Conservation (phyloP, 2,113 vertebrate genomes). For the Phalacrocorax carbo region DNA sequence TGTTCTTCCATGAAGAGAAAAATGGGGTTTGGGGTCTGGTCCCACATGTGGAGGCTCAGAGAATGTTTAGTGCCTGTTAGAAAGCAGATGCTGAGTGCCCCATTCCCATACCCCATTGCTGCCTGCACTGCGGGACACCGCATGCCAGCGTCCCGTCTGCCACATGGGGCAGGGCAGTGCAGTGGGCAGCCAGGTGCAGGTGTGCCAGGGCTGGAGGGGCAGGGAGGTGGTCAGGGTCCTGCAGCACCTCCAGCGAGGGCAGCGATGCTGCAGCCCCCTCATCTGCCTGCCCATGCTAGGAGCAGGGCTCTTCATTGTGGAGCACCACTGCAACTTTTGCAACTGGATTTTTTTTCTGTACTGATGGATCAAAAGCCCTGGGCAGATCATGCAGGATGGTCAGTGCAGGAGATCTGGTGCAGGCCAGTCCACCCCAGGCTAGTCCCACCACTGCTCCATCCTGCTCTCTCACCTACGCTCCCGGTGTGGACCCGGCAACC, state of each 20-base stretch:
- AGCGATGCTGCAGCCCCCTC: not conserved
- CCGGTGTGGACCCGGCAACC: not conserved
- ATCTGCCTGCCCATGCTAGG: accelerated
- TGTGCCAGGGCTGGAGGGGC: not conserved
- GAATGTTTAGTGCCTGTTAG: not conserved
- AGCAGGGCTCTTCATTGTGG: accelerated
- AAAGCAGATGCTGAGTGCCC: not conserved
- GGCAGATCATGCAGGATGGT: accelerated
- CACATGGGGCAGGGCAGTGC: accelerated
- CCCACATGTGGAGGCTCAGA: not conserved
- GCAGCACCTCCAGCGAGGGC: not conserved
- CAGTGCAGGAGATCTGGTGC: not conserved
- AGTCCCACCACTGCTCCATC: not conserved
- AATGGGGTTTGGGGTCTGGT: not conserved
- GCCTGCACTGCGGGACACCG: not conserved
- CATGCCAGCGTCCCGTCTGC: accelerated
- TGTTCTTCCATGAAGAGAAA: not conserved
- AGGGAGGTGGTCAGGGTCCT: not conserved
- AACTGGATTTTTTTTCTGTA: not conserved
- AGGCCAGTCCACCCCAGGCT: not conserved
- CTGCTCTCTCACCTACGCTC: not conserved
- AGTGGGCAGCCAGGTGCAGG: not conserved
- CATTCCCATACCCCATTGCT: accelerated
- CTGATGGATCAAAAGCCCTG: not conserved
- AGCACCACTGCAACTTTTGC: not conserved